phyloP scores from a whole-genome alignment of 2,797 vertebrate species.

The Natrix natrix region DNA sequence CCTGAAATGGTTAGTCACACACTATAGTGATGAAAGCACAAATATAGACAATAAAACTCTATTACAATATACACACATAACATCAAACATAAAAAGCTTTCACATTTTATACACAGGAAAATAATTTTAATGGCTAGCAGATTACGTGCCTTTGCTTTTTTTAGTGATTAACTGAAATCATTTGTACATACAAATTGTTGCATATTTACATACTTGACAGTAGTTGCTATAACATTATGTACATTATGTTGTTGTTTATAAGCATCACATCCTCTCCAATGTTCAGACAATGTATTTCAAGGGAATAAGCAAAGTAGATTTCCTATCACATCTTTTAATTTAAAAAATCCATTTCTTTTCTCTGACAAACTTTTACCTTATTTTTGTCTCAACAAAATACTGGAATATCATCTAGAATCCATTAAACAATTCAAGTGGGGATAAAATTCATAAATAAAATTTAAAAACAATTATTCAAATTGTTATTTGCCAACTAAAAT shows the following conservation, averaged over 20 bases:
- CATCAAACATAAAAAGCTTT: not conserved
- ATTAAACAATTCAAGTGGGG: not conserved
- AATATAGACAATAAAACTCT: conserved; percentile 7
- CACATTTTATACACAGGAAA: not conserved
- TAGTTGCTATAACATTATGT: not conserved
- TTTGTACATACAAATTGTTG: not conserved
- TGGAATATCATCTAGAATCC: not conserved
- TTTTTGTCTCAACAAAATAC: not conserved
- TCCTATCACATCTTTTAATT: not conserved
- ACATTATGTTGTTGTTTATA: not conserved
- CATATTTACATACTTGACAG: not conserved
- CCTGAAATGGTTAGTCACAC: conserved; percentile 26
- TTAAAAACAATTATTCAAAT: not conserved
- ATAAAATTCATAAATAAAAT: not conserved
- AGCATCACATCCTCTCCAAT: not conserved
- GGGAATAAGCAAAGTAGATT: not conserved
- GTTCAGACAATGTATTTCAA: not conserved
- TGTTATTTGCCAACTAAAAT: not conserved
- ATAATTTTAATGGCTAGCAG: not conserved
- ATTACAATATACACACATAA: conserved; percentile 10
- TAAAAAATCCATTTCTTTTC: not conserved
- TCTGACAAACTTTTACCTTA: not conserved
- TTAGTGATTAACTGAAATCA: not conserved
- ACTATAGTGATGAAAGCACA: conserved; percentile 13
- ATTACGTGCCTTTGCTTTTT: not conserved